These are phyloP conservation scores for Drosophila eugracilis DNA, from an alignment of 1,140 invertebrate species.

Conservation along the genomic window DNA sequence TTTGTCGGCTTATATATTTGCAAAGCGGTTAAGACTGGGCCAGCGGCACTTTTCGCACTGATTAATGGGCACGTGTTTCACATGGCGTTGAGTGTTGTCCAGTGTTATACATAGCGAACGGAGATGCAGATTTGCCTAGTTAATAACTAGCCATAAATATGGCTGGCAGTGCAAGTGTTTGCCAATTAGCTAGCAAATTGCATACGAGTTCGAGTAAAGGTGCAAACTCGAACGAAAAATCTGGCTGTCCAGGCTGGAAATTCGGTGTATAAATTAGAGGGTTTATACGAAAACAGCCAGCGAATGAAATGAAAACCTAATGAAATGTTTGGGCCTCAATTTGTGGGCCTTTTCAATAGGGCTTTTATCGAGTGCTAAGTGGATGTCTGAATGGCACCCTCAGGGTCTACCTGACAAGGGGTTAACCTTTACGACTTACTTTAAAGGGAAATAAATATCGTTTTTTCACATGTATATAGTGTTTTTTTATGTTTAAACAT, in stretches of 20 bases:
- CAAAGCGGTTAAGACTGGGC: constrained; percentile 35
- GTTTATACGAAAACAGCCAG: constrained; percentile 28
- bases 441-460: neutral
- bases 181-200: constrained; percentile 74
- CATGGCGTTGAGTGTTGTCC: constrained; percentile 37
- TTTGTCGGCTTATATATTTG: constrained; percentile 54
- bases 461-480: neutral
- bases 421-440: neutral
- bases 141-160: constrained; percentile 76
- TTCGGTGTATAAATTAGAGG: constrained; percentile 65
- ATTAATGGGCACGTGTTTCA: constrained; percentile 70
- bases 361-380: constrained; percentile 60
- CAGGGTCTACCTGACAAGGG: constrained; percentile 7
- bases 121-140: constrained; percentile 41
- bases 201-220: constrained; percentile 31
- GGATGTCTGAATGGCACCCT: constrained; percentile 5
- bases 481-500: neutral
- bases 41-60: constrained; percentile 60
- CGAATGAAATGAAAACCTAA: constrained; percentile 24
- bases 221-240: constrained; percentile 46
- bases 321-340: constrained; percentile 21
- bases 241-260: constrained; percentile 16
- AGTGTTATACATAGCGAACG: constrained; percentile 12
- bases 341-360: constrained; percentile 42
- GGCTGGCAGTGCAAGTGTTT: constrained; percentile 70